phyloP scores from a whole-genome alignment of 2,888 invertebrate species.

The Cheilosia urbana region DNA sequence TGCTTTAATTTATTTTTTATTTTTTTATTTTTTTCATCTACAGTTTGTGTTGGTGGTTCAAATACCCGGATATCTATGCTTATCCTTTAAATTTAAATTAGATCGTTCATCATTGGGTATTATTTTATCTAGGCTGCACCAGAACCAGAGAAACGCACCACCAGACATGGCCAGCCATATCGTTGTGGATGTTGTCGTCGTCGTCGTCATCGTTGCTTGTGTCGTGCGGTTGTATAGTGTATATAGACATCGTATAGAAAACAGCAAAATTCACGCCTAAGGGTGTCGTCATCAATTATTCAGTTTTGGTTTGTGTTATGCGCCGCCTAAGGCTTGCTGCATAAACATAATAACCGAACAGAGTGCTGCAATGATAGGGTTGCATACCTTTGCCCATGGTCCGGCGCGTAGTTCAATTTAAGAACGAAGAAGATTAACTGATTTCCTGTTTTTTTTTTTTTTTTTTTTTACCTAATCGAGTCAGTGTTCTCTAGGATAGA shows the following conservation, averaged over 20 bases:
- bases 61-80: conserved; percentile 74
- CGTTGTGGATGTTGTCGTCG: conserved; percentile 1
- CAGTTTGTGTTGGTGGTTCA: conserved; percentile 31
- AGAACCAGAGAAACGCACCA: conserved; percentile 62
- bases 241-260: conserved; percentile 54
- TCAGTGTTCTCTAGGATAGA: conserved; percentile 40
- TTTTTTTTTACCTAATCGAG: conserved; percentile 26
- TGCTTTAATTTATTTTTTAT: conserved; percentile 42
- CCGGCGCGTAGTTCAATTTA: conserved; percentile 67
- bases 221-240: conserved; percentile 19
- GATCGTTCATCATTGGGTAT: conserved; percentile 75
- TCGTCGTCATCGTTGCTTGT: conserved; percentile 15
- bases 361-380: conserved; percentile 72
- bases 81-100: conserved; percentile 76
- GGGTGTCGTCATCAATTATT: conserved; percentile 76
- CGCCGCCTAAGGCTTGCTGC: conserved; percentile 73
- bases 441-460: conserved; percentile 61
- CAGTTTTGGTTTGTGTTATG: conserved; percentile 75
- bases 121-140: conserved; percentile 75
- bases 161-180: conserved; percentile 29
- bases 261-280: conserved; percentile 75
- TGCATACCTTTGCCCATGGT: conserved; percentile 55
- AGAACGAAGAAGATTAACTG: conserved; percentile 69
- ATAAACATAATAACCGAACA: conserved; percentile 72
- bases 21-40: conserved; percentile 37